These are phyloP conservation scores for Tachina grossa DNA, from an alignment of 2,888 invertebrate genomes.

Conservation along the genomic window DNA sequence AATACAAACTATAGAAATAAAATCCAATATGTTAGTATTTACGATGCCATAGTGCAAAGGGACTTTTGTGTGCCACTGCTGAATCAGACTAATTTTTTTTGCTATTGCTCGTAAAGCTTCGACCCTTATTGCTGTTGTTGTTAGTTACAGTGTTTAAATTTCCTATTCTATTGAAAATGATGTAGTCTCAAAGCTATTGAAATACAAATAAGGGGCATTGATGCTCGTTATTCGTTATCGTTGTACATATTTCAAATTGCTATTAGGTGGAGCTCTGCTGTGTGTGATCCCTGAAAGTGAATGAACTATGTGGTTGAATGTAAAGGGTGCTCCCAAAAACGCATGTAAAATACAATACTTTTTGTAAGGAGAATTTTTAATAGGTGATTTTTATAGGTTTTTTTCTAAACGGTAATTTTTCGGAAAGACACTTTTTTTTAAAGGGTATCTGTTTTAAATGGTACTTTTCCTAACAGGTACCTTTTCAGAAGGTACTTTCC, in stretches of 20 bases:
- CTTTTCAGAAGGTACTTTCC: too few species aligned
- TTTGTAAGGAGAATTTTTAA: background rate
- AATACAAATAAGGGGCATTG: slow-evolving; percentile 14
- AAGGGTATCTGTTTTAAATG: too few species aligned
- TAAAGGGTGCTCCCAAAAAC: background rate
- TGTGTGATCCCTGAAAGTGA: slow-evolving; percentile 9
- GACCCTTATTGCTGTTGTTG: slow-evolving; percentile 15
- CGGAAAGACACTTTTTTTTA: too few species aligned
- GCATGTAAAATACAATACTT: too few species aligned
- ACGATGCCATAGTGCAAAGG: background rate
- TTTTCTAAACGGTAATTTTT: too few species aligned
- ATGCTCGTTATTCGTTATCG: slow-evolving; percentile 7
- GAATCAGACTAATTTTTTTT: background rate
- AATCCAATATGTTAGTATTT: background rate
- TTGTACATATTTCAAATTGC: slow-evolving; percentile 22
- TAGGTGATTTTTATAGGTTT: too few species aligned
- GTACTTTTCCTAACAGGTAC: too few species aligned
- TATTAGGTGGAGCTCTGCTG: background rate
- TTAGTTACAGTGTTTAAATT: slow-evolving; percentile 26
- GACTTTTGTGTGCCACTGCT: slow-evolving; percentile 9
- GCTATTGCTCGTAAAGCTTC: slow-evolving; percentile 1
- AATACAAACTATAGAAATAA: slow-evolving; percentile 2
- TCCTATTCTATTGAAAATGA: slow-evolving; percentile 27
- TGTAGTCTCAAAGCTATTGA: slow-evolving; percentile 24
- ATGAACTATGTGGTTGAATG: slow-evolving; percentile 30